Evolutionary conservation across 2,797 vertebrate genomes (phyloP).

Genomic region (Danio kyathit): DNA sequence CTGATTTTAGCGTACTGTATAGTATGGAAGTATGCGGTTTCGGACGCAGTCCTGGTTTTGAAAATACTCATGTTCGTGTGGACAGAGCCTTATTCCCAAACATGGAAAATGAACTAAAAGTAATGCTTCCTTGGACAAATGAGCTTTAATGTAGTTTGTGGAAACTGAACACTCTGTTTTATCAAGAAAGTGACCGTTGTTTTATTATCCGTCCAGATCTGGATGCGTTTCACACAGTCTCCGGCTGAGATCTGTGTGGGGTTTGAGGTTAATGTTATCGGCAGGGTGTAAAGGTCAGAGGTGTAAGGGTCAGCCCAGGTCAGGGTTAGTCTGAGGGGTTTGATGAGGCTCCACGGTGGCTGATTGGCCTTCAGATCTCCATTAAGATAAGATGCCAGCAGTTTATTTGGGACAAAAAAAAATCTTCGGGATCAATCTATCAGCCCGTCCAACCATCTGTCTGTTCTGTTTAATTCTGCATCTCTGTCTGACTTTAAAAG

Average conservation of each 20-base stretch:
- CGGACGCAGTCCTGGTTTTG: no score
- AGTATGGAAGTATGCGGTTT: no score
- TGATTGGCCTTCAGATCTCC: conserved; percentile 71
- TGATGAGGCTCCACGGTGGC: conserved; percentile 63
- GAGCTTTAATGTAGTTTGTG: no score
- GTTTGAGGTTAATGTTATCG: conserved; percentile 33
- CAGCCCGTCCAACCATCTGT: neutral
- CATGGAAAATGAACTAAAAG: no score
- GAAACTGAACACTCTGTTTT: no score
- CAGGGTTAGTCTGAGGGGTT: conserved; percentile 44
- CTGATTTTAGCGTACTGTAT: no score
- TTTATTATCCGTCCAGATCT: neutral
- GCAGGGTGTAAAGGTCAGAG: conserved; percentile 45
- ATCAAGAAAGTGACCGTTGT: no score
- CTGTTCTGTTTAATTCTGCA: conserved; percentile 63
- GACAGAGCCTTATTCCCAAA: no score
- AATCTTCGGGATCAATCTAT: conserved; percentile 35
- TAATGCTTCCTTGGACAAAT: no score
- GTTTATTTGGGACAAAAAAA: conserved; percentile 45
- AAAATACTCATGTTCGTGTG: no score
- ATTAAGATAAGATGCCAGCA: conserved; percentile 70
- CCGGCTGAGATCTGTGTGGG: conserved; percentile 9
- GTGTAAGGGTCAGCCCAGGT: conserved; percentile 41
- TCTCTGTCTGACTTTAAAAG: conserved; percentile 49
- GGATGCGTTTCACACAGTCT: conserved; percentile 4